Evolutionary conservation across 2,888 invertebrate genomes (phyloP), one percentile per base, ranked within the genome.

Genomic region (Cotesia congregata): DNA sequence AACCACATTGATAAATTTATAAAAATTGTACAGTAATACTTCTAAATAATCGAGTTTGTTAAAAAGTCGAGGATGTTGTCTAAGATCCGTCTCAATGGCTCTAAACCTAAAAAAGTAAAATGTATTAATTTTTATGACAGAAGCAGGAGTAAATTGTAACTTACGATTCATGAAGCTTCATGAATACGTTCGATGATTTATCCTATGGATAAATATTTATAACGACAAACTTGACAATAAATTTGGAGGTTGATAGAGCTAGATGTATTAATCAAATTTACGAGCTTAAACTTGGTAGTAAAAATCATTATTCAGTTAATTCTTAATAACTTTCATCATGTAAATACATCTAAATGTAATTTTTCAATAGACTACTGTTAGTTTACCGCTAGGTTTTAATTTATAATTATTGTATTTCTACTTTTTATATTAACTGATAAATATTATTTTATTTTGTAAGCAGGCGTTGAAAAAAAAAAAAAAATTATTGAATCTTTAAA

Each of bases 191-290:
- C 12, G 7, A 50, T 50, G 12, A 50, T 50, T 50, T 50, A 50
- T 50, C 50, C 50, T 50, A 50, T 50, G 50, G 50, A 50, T 50
- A 50, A 50, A 50, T 50, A 50, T 50, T 50, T 50, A 50, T 50
- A 9, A 50, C 12, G 6, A 50, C 6, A 9, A 6, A 50, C 50
- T 50, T 50, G 50, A 50, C 50, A 50, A 50, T 50, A 50, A 50
- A 50, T 50, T 50, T 50, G 12, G 7, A 50, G 50, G 12, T 50
- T 9, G 50, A 7, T 50, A 9, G 12, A 50, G 9, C 7, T 50
- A 50, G 12, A 50, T 7, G 12, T 50, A 50, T 50, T 9, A 50
- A 50, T 50, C 12, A 50, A 50, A 50, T 50, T 12, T 50, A 50
- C 50, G 50, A 50, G 50, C 50, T 50, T 50, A 50, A 9, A 50